Percentiles rank a stretch among this genome's conserved stretches.
These are phyloP conservation scores for Mus musculus DNA, from an alignment of 2,113 vertebrate genomes.

Conservation along the genomic window GRCm39 chr5:56500001-56500500, in stretches of 20 bases:
- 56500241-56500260: not conserved
- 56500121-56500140: not conserved
- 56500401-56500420: not conserved
- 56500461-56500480: not conserved
- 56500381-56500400: not conserved
- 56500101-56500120: not conserved
- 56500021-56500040: not conserved
- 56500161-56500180: accelerated
- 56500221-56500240: not conserved
- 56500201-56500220: not conserved
- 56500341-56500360: not conserved
- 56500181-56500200: not conserved
- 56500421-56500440: not conserved
- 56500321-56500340: not conserved
- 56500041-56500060: not conserved
- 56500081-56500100: not conserved
- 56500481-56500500: not conserved
- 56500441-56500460: not conserved
- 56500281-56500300: not conserved
- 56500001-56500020: not conserved
- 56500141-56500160: not conserved
- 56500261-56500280: not conserved
- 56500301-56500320: not conserved
- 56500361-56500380: not conserved
- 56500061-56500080: not conserved